These are phyloP conservation scores for Drosophila prostipennis DNA, from an alignment of 2,888 invertebrate genomes.

Conservation along the genomic window DNA sequence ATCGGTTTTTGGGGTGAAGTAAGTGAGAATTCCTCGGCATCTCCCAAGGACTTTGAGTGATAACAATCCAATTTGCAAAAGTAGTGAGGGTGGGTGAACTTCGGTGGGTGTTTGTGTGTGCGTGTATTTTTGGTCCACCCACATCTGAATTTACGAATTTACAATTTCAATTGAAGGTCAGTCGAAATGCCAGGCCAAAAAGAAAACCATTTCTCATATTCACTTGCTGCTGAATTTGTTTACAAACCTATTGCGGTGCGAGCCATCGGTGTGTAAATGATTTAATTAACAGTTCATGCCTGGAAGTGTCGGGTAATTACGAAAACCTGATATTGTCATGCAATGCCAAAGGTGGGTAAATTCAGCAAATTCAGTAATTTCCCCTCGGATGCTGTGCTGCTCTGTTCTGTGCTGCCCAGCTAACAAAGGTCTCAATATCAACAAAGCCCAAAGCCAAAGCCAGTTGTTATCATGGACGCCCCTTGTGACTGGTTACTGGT, in stretches of 20 bases:
- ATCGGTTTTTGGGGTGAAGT: slow-evolving; percentile 4
- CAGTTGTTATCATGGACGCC: slow-evolving; percentile 10
- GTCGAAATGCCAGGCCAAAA: slow-evolving; percentile 8
- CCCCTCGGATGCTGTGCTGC: slow-evolving; percentile 16
- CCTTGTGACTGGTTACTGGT: slow-evolving; percentile 11
- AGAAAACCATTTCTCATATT: slow-evolving; percentile 27
- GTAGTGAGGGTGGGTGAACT: slow-evolving; percentile 5
- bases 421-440: slow-evolving; percentile 15
- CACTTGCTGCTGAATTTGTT: slow-evolving; percentile 14
- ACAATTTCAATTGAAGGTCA: slow-evolving; percentile 28
- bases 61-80: slow-evolving; percentile 49
- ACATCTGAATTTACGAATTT: slow-evolving; percentile 11
- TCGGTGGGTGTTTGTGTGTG: slow-evolving; percentile 1
- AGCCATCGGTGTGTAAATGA: slow-evolving; percentile 53
- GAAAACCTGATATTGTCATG: slow-evolving; percentile 56
- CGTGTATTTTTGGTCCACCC: background rate
- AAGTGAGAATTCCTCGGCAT: slow-evolving; percentile 31
- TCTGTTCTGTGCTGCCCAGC: slow-evolving; percentile 1
- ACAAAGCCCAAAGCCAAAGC: slow-evolving; percentile 10
- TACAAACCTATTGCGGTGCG: slow-evolving; percentile 9
- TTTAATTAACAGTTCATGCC: slow-evolving; percentile 62
- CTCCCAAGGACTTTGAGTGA: slow-evolving; percentile 43
- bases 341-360: slow-evolving; percentile 30
- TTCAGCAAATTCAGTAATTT: slow-evolving; percentile 7
- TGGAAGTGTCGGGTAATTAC: slow-evolving; percentile 70